phyloP scores from a whole-genome alignment of 1,140 invertebrate genomes.

The Papilio polytes region DNA sequence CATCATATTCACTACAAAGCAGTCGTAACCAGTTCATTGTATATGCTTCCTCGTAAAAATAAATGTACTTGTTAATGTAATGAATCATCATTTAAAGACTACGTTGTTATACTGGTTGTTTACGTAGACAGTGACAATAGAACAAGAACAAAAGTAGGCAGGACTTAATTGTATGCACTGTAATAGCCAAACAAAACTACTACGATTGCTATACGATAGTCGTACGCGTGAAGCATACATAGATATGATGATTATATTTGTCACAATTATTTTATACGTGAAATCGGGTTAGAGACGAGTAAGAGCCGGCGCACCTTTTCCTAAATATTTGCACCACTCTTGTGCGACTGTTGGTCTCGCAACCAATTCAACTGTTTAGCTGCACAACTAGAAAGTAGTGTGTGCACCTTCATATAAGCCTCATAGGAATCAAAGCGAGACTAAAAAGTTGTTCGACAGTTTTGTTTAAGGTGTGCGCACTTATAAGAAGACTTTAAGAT shows the following conservation, averaged over 20 bases:
- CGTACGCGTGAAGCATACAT: not conserved
- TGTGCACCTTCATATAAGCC: too few species aligned
- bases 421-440: too few species aligned
- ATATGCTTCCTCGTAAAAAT: not conserved
- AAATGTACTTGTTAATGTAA: not conserved
- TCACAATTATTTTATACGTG: not conserved
- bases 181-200: conserved; percentile 41
- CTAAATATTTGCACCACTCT: too few species aligned
- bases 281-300: not conserved
- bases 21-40: not conserved
- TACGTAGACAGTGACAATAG: conserved; percentile 13
- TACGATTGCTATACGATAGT: not conserved
- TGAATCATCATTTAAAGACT: not conserved
- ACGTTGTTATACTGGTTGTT: conserved; percentile 1
- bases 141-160: conserved; percentile 25
- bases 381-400: too few species aligned
- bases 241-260: not conserved
- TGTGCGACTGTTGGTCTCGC: too few species aligned
- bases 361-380: too few species aligned
- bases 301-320: too few species aligned
- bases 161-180: not conserved
- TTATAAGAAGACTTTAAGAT: too few species aligned
- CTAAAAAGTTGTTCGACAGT: too few species aligned
- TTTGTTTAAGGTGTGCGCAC: too few species aligned
- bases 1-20: not conserved